Conservation (phyloP, 1,140 invertebrate genomes). For the Drosophila pruinosa region DNA sequence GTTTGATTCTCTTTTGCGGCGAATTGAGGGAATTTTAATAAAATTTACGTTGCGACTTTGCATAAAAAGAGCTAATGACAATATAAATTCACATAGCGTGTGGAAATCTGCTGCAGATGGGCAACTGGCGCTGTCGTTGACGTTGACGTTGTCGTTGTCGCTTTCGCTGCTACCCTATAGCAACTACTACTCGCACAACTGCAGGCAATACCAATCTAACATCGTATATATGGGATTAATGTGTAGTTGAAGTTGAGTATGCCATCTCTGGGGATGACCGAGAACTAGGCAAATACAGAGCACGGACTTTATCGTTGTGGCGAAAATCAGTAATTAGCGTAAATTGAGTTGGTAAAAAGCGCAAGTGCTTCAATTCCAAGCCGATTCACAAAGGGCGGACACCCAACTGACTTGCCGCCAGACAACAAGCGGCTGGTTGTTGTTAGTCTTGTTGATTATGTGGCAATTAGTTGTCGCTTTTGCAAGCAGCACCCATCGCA, state of each 20-base stretch:
- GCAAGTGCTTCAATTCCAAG: conserved; percentile 61
- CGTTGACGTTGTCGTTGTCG: conserved; percentile 15
- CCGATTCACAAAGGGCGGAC: conserved; percentile 2
- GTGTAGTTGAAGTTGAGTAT: not conserved
- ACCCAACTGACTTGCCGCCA: conserved; percentile 4
- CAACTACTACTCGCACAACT: not conserved
- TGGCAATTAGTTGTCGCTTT: conserved; percentile 78
- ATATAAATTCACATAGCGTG: conserved; percentile 68
- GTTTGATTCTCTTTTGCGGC: conserved; percentile 32
- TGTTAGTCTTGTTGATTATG: conserved; percentile 58
- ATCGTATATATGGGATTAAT: not conserved
- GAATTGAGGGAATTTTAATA: conserved; percentile 66
- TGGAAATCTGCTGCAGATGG: conserved; percentile 60
- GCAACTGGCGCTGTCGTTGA: conserved; percentile 31
- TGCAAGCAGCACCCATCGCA: conserved; percentile 47
- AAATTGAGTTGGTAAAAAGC: conserved; percentile 79
- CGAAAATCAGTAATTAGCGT: conserved; percentile 79
- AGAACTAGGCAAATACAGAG: conserved; percentile 24
- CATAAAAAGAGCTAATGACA: conserved; percentile 75
- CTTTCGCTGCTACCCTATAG: conserved; percentile 18
- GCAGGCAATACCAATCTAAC: not conserved
- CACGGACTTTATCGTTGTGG: conserved; percentile 50
- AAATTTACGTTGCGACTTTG: conserved; percentile 57
- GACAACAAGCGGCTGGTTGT: not conserved
- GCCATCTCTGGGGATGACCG: conserved; percentile 14